Conservation (phyloP, 2,113 vertebrate species). For the Varanus salvator region DNA sequence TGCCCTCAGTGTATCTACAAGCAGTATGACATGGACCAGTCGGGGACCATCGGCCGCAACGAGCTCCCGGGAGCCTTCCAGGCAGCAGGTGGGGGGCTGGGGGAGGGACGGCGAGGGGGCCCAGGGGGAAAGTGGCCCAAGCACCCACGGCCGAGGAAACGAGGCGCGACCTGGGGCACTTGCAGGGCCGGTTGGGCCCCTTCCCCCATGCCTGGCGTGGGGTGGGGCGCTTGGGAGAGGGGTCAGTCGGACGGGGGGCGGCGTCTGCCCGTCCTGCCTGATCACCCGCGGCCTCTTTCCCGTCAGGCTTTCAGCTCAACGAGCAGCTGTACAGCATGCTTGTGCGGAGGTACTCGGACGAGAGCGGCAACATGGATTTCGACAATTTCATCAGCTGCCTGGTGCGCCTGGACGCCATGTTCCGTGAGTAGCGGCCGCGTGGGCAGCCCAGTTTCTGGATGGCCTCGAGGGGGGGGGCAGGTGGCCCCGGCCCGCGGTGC, state of each 20-base stretch:
- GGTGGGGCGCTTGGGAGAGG: too few species aligned
- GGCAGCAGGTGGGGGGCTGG: constrained; percentile 75
- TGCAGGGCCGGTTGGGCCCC: too few species aligned
- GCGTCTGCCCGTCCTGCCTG: too few species aligned
- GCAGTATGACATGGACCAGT: constrained; percentile 78
- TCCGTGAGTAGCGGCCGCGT: constrained; percentile 79
- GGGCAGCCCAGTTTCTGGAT: not conserved
- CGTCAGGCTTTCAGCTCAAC: constrained; percentile 85
- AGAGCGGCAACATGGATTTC: constrained; percentile 88
- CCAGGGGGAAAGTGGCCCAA: too few species aligned
- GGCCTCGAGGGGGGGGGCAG: too few species aligned
- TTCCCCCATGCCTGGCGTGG: too few species aligned
- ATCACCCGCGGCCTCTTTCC: not conserved
- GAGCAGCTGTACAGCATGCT: constrained; percentile 85
- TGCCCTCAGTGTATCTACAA: constrained; percentile 83
- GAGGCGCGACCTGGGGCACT: too few species aligned
- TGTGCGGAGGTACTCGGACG: constrained; percentile 88
- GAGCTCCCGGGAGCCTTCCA: constrained; percentile 85
- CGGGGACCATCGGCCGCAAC: constrained; percentile 80
- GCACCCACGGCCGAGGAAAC: too few species aligned
- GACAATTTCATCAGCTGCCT: constrained; percentile 95
- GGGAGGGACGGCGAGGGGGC: too few species aligned
- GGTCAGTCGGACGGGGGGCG: too few species aligned
- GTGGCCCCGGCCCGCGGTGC: too few species aligned
- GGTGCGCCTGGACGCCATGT: constrained; percentile 93